Evolutionary conservation across 1,140 invertebrate genomes (phyloP).

Genomic region (Druon quercuslanigerum): DNA sequence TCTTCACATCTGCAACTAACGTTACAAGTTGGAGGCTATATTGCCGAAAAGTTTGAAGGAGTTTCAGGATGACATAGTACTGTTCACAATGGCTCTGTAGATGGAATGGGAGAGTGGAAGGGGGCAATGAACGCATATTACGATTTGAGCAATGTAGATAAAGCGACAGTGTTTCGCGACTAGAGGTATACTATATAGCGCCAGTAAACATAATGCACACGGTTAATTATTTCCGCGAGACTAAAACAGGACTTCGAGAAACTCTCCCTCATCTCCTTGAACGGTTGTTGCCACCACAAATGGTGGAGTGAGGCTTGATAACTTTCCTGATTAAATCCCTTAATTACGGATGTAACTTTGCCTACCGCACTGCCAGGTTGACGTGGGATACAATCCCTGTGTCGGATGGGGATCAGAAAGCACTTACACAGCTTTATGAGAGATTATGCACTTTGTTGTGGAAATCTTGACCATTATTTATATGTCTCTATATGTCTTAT

Average conservation of each 20-base stretch:
- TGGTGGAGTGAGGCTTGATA: constrained; percentile 54
- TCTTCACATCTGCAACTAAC: background rate
- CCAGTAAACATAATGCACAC: constrained; percentile 54
- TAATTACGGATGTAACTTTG: constrained; percentile 54
- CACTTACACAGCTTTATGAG: constrained; percentile 20
- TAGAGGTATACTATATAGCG: constrained; percentile 33
- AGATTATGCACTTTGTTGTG: background rate
- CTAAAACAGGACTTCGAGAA: constrained; percentile 50
- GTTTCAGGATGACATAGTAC: constrained; percentile 30
- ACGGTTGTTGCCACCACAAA: constrained; percentile 47
- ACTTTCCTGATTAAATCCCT: constrained; percentile 64
- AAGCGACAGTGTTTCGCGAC: constrained; percentile 40
- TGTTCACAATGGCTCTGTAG: constrained; percentile 30
- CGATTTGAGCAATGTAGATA: constrained; percentile 39
- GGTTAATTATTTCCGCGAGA: constrained; percentile 62
- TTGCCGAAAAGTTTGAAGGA: constrained; percentile 38
- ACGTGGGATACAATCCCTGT: constrained; percentile 30
- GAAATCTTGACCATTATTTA: background rate
- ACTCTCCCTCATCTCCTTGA: constrained; percentile 41
- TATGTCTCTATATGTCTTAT: too few relatives aligned
- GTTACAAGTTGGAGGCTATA: background rate
- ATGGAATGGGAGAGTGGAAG: constrained; percentile 33
- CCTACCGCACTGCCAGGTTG: constrained; percentile 40
- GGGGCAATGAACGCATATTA: constrained; percentile 37
- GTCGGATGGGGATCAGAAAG: constrained; percentile 32